Evolutionary conservation across 2,113 vertebrate species (phyloP).

Genomic region (Upupa epops): DNA sequence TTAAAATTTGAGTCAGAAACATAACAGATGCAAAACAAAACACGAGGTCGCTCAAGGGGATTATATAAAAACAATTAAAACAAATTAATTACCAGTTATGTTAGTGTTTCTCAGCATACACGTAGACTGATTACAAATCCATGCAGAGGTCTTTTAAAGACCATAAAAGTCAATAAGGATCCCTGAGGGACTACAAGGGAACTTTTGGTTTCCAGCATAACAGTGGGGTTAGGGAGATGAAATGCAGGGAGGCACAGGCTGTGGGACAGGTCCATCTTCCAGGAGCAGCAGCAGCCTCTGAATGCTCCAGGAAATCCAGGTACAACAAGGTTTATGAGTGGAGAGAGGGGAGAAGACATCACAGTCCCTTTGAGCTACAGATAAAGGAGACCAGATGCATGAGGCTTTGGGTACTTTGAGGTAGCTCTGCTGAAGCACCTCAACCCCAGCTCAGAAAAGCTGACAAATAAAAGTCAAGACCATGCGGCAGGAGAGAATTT

Average conservation of each 20-base stretch:
- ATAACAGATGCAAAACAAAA: conserved; percentile 76
- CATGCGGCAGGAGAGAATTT: rapidly evolving
- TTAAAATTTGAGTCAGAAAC: conserved; percentile 75
- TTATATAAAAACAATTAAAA: conserved; percentile 76
- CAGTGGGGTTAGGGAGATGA: background rate
- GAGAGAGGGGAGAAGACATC: background rate
- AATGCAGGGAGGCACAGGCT: background rate
- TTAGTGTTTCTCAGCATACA: conserved; percentile 47
- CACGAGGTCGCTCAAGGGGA: conserved; percentile 70
- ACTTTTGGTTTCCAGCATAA: background rate
- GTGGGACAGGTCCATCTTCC: background rate
- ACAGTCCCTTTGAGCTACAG: background rate
- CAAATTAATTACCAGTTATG: conserved; percentile 75
- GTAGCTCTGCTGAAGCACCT: background rate
- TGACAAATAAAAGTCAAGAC: background rate
- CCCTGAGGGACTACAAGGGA: background rate
- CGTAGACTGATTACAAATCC: conserved; percentile 46
- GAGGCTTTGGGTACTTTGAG: background rate
- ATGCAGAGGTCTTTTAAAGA: conserved; percentile 45
- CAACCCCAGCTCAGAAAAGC: rapidly evolving
- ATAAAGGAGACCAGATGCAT: background rate
- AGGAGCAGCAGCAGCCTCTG: background rate
- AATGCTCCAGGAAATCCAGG: background rate
- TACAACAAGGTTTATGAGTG: rapidly evolving
- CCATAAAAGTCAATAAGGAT: conserved; percentile 38